Base-by-base conservation (phyloP, 2,888 invertebrate genomes). In the Melanargia galathea region DNA sequence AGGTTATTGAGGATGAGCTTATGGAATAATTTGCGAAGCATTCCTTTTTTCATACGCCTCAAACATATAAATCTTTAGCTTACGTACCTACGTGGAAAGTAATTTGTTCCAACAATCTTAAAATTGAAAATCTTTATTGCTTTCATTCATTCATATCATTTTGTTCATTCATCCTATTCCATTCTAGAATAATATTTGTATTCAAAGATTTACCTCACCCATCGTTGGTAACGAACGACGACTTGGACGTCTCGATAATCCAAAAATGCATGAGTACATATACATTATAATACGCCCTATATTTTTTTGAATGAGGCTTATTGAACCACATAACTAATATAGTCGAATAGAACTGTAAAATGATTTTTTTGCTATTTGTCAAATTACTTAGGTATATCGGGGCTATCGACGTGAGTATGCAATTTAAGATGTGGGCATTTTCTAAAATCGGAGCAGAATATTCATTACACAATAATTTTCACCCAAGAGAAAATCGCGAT, bases 391-490 rank as follows among this genome's bases (percentile, higher is more conserved):
- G n/a, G 13, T 35, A 35, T 52, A 22, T 52, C 5, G 35, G 35
- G 22, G 52, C 49, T 16, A 48, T 24, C 30, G 55, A 55, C 57
- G 54, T n/a, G n/a, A n/a, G n/a, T 46, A 58, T 60, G 56, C 57
- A 65, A 61, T 57, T 63, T 38, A 58, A 62, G 33, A 56, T 64
- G 60, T 64, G 57, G 8, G 30, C 61, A 62, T 67, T 65, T 58
- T 35, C 51, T 68, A 78, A 43, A 80, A 83, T 82, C 81, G 74
- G 77, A 78, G 72, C 76, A 70, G 74, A 75, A 75, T 84, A 83
- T 83, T 88, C 85, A 87, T 86, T 85, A 85, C 84, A 83, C 79
- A 76, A 80, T 83, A 30, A 86, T 84, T 84, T 76, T 71, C 75
- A 78, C 76, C 77, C 75, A 69, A 81, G 82, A 81, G 79, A 78